Evolutionary conservation across 2,888 invertebrate species (phyloP).

Genomic region (Catocala fraxini): DNA sequence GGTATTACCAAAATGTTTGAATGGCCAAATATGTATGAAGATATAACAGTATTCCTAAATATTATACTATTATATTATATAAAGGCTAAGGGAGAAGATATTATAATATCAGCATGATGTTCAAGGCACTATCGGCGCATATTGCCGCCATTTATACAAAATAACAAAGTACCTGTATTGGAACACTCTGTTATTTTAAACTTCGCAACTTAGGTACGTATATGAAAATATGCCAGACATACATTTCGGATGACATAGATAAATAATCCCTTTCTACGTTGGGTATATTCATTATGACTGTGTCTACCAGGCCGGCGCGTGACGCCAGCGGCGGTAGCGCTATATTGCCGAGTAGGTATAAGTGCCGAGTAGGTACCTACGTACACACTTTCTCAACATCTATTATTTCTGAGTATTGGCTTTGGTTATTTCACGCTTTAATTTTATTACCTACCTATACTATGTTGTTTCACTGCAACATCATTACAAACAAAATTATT

Average conservation of each 20-base stretch:
- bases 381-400: constrained; percentile 55
- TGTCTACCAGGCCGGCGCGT: constrained; percentile 17
- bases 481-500: constrained; percentile 56
- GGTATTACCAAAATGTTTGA: constrained; percentile 57
- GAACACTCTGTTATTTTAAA: constrained; percentile 23
- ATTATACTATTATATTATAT: constrained; percentile 45
- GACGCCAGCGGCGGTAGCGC: constrained; percentile 18
- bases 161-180: constrained; percentile 36
- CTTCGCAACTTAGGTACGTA: constrained; percentile 47
- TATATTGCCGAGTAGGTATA: constrained; percentile 41
- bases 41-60: constrained; percentile 30
- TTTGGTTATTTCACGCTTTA: constrained; percentile 77
- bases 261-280: constrained; percentile 25
- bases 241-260: constrained; percentile 37
- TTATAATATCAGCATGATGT: constrained; percentile 56
- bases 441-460: constrained; percentile 72
- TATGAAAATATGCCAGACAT: constrained; percentile 46
- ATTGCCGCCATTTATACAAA: constrained; percentile 17
- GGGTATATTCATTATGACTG: constrained; percentile 34
- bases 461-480: constrained; percentile 57
- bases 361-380: constrained; percentile 38
- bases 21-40: constrained; percentile 44
- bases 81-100: too few species aligned
- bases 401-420: constrained; percentile 74
- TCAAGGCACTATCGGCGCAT: constrained; percentile 61